Conservation (phyloP, 2,888 invertebrate species). For the Agrochola lota region DNA sequence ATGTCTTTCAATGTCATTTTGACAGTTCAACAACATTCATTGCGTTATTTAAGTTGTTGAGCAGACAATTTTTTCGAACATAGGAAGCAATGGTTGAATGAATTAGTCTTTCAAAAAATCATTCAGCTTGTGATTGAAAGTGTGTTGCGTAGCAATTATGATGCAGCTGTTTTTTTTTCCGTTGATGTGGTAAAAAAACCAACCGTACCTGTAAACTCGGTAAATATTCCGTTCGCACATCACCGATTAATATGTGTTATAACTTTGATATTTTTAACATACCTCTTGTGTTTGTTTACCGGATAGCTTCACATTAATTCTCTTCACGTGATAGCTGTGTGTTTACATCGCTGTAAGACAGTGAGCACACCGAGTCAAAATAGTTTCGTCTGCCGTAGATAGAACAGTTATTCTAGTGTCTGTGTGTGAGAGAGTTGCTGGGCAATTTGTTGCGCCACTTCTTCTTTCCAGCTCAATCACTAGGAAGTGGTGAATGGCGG, state of each 20-base stretch:
- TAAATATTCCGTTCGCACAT: slow-evolving; percentile 7
- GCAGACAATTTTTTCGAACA: too few relatives aligned
- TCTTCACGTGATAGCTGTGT: background rate
- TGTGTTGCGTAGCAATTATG: too few relatives aligned
- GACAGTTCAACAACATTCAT: background rate
- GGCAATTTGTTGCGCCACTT: too few relatives aligned
- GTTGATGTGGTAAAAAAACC: too few relatives aligned
- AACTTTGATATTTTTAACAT: slow-evolving; percentile 45
- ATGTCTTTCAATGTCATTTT: too few relatives aligned
- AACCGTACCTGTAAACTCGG: background rate
- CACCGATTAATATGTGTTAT: slow-evolving; percentile 1
- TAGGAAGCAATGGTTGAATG: too few relatives aligned
- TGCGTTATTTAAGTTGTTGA: too few relatives aligned
- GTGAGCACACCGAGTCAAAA: background rate
- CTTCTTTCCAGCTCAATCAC: too few relatives aligned
- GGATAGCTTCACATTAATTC: slow-evolving; percentile 17
- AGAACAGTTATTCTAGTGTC: background rate
- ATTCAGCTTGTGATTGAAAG: too few relatives aligned
- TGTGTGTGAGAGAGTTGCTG: background rate
- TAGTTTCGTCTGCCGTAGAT: background rate
- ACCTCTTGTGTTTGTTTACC: slow-evolving; percentile 24
- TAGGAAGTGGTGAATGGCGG: background rate
- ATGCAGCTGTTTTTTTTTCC: too few relatives aligned
- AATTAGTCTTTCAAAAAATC: too few relatives aligned
- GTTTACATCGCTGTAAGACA: background rate